Percentiles rank a stretch among this genome's conserved stretches.
Evolutionary conservation across 2,797 vertebrate species (phyloP).

Genomic region (Xenops minutus): DNA sequence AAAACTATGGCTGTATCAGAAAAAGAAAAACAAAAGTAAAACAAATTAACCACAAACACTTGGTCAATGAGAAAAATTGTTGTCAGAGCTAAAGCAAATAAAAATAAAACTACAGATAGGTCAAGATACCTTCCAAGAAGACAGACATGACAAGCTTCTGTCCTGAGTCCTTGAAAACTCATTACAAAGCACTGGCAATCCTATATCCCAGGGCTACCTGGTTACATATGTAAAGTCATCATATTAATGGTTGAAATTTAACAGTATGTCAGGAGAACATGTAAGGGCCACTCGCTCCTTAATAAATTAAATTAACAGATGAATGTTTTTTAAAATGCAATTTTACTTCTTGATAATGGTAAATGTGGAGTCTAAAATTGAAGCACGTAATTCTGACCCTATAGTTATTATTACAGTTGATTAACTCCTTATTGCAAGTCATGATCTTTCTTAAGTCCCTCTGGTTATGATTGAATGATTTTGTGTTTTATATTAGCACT

Average conservation of each 20-base stretch:
- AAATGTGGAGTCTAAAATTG: neutral
- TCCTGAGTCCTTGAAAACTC: neutral
- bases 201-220: neutral
- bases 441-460: neutral
- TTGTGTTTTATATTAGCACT: neutral
- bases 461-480: neutral
- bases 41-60: neutral
- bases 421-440: neutral
- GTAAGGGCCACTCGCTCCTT: neutral
- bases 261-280: neutral
- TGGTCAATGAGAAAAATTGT: neutral
- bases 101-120: neutral
- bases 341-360: neutral
- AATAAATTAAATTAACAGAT: neutral
- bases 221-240: neutral
- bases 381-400: neutral
- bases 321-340: neutral
- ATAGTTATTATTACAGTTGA: neutral
- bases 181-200: neutral
- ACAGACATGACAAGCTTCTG: neutral
- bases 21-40: constrained; percentile 16
- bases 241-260: neutral
- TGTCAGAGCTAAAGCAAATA: neutral
- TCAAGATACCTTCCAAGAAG: neutral
- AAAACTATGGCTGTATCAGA: neutral